Evolutionary conservation across 2,797 vertebrate species (phyloP).

Genomic region (Pseudochromis fuscus): DNA sequence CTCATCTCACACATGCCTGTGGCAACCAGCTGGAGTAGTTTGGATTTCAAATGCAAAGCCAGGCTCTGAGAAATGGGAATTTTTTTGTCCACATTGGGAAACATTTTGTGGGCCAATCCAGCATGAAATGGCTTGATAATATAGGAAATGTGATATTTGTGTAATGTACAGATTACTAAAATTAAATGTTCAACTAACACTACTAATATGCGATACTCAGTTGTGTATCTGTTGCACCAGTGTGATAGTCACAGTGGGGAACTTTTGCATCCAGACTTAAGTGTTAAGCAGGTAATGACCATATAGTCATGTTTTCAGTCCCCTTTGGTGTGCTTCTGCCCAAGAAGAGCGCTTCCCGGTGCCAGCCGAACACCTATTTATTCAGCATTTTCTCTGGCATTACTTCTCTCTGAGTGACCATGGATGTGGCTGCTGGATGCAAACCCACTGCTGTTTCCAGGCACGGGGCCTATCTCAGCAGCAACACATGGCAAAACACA

Average conservation of each 20-base stretch:
- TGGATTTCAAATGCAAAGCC: constrained; percentile 38
- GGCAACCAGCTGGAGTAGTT: constrained; percentile 58
- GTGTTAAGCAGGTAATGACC: constrained; percentile 17
- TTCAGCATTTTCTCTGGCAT: constrained; percentile 61
- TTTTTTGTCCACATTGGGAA: constrained; percentile 50
- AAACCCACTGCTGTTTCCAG: constrained; percentile 59
- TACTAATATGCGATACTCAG: constrained; percentile 16
- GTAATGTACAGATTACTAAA: constrained; percentile 20
- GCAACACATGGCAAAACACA: constrained; percentile 61
- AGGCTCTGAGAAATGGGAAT: constrained; percentile 41
- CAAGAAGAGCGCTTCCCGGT: constrained; percentile 36
- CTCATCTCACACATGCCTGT: constrained; percentile 66
- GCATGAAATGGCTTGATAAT: constrained; percentile 46
- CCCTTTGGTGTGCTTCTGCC: constrained; percentile 17
- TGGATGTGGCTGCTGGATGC: constrained; percentile 60
- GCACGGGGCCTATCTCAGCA: constrained; percentile 73
- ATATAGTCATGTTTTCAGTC: constrained; percentile 17
- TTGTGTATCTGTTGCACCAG: neutral
- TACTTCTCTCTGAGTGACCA: constrained; percentile 49
- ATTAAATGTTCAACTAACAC: constrained; percentile 36
- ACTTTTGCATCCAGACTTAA: constrained; percentile 24
- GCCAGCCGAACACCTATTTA: constrained; percentile 71
- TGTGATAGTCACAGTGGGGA: neutral
- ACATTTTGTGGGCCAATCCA: constrained; percentile 54
- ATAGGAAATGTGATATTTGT: constrained; percentile 48